These are phyloP conservation scores for Corythoichthys intestinalis DNA, from an alignment of 2,113 vertebrate genomes.

Conservation along the genomic window DNA sequence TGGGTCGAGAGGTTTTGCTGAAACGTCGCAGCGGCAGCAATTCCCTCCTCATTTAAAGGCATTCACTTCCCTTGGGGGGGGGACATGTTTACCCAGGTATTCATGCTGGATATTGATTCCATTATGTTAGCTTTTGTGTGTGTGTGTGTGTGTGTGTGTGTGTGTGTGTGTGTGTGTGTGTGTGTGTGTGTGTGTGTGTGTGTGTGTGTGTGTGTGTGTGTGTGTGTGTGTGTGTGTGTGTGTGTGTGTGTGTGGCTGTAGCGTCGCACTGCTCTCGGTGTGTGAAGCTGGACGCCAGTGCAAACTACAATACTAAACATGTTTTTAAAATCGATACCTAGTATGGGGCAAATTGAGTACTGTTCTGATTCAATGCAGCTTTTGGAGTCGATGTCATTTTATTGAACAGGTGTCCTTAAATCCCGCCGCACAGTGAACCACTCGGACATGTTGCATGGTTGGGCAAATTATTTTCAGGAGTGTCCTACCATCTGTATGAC, in stretches of 20 bases:
- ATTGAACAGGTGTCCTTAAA: neutral
- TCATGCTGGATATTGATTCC: neutral
- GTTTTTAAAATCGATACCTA: neutral
- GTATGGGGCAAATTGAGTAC: neutral
- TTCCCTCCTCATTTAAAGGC: slow-evolving; percentile 15
- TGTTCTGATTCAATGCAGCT: neutral
- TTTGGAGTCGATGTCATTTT: neutral
- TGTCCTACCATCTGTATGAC: too few relatives aligned
- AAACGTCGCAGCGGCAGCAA: slow-evolving; percentile 6
- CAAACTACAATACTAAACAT: neutral
- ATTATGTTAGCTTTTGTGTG: neutral
- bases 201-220: too few relatives aligned
- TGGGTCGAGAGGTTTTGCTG: slow-evolving; percentile 12
- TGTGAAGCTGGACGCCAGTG: neutral
- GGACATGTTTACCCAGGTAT: slow-evolving; percentile 1
- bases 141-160: too few relatives aligned
- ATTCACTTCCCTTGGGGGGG: neutral
- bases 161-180: too few relatives aligned
- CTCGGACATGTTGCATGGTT: too few relatives aligned
- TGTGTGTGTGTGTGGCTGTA: neutral
- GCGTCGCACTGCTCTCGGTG: neutral
- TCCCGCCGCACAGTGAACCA: too few relatives aligned
- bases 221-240: neutral
- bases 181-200: too few relatives aligned
- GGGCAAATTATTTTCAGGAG: too few relatives aligned